Percentiles rank a stretch among this genome's conserved stretches.
phyloP scores from a whole-genome alignment of 2,113 vertebrate genomes.

The Bos indicus region DNA sequence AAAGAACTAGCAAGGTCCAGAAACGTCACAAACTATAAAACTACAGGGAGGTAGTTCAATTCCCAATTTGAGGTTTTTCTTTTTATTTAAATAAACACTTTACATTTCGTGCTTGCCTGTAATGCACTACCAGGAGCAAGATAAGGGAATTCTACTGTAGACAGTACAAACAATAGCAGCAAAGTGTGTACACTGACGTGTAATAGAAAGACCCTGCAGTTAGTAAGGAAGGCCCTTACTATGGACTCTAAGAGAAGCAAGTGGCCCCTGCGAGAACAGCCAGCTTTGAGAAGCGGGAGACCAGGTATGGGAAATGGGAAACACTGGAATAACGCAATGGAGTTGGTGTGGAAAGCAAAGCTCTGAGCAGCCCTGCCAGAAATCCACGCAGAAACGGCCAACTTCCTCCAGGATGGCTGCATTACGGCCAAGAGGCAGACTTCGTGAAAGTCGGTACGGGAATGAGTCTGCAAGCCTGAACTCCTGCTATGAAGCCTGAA shows the following conservation, averaged over 20 bases:
- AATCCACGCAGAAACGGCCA: slow-evolving; percentile 69
- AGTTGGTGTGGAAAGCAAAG: slow-evolving; percentile 78
- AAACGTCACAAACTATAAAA: slow-evolving; percentile 91
- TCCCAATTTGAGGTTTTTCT: slow-evolving; percentile 84
- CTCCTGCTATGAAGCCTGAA: neutral
- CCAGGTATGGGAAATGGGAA: slow-evolving; percentile 53
- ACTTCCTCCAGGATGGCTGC: slow-evolving; percentile 72
- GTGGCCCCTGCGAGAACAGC: slow-evolving; percentile 81
- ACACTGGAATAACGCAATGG: slow-evolving; percentile 75
- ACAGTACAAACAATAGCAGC: slow-evolving; percentile 95
- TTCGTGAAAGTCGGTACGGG: slow-evolving; percentile 63
- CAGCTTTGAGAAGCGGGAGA: slow-evolving; percentile 79
- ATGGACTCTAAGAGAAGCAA: slow-evolving; percentile 80
- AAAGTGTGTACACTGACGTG: slow-evolving; percentile 89
- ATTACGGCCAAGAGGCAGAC: slow-evolving; percentile 71
- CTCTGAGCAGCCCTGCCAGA: slow-evolving; percentile 76
- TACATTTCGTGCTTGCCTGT: slow-evolving; percentile 96
- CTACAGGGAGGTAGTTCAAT: slow-evolving; percentile 91
- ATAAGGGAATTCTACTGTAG: slow-evolving; percentile 87
- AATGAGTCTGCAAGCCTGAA: slow-evolving; percentile 66
- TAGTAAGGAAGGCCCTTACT: slow-evolving; percentile 83
- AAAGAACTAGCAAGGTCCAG: slow-evolving; percentile 89
- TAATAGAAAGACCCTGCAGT: slow-evolving; percentile 88
- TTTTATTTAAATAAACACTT: slow-evolving; percentile 96
- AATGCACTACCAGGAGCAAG: slow-evolving; percentile 91